These are phyloP conservation scores for Macquaria australasica DNA, from an alignment of 2,113 vertebrate genomes.

Conservation along the genomic window DNA sequence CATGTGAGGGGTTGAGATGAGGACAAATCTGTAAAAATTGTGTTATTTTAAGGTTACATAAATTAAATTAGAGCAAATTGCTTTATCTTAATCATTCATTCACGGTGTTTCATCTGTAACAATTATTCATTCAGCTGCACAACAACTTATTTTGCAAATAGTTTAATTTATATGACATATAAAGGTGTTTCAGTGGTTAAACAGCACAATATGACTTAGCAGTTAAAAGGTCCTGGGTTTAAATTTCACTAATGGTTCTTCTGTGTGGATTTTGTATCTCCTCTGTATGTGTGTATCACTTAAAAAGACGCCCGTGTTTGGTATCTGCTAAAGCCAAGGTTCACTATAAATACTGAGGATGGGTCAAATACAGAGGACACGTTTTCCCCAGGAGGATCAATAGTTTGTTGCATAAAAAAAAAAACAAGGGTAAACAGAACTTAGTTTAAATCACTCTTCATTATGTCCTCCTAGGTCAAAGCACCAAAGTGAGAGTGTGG, in stretches of 20 bases:
- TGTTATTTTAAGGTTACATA: background rate
- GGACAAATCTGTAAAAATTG: background rate
- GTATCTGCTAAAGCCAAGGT: background rate
- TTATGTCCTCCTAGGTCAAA: constrained; percentile 30
- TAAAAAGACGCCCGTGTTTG: constrained; percentile 34
- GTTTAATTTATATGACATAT: background rate
- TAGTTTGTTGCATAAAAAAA: constrained; percentile 32
- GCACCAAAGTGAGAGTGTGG: constrained; percentile 6
- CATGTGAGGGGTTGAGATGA: background rate
- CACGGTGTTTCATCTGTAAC: background rate
- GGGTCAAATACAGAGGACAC: constrained; percentile 48
- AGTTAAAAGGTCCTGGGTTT: background rate
- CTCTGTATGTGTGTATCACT: background rate
- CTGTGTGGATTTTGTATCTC: background rate
- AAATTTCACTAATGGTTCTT: background rate
- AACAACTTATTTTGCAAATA: background rate
- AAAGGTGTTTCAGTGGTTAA: background rate
- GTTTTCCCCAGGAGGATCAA: constrained; percentile 10
- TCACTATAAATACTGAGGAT: constrained; percentile 43
- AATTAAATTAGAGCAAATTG: background rate
- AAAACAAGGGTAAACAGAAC: constrained; percentile 42
- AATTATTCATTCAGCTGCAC: background rate
- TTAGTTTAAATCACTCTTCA: constrained; percentile 42
- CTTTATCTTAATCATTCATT: background rate
- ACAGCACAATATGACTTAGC: background rate